Evolutionary conservation across 2,797 vertebrate species (phyloP).

Genomic region (Lophius americanus): DNA sequence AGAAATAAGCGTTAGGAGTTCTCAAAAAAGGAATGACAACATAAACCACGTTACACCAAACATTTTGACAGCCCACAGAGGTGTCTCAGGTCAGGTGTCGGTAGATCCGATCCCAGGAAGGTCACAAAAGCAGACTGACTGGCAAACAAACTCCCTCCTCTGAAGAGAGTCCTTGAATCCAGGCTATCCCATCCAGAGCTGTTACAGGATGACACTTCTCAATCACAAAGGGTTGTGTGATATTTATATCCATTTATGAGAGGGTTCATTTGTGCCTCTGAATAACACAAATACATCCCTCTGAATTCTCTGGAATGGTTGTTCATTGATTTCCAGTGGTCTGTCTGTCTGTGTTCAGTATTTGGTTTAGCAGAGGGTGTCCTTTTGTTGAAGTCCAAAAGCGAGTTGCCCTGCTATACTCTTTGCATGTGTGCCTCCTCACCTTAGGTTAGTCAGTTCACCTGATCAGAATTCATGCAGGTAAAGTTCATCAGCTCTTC

Average conservation of each 20-base stretch:
- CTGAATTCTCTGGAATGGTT: background rate
- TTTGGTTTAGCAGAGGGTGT: constrained; percentile 61
- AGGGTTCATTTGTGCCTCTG: constrained; percentile 22
- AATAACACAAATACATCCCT: constrained; percentile 27
- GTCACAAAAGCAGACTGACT: constrained; percentile 47
- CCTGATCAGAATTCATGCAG: constrained; percentile 65
- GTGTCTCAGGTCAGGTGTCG: constrained; percentile 37
- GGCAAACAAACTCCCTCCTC: constrained; percentile 41
- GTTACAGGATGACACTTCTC: constrained; percentile 42
- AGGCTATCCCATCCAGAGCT: constrained; percentile 18
- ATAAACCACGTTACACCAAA: constrained; percentile 64
- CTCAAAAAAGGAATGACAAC: constrained; percentile 59
- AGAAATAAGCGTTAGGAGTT: constrained; percentile 36
- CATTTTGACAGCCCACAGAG: constrained; percentile 49
- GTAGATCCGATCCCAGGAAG: constrained; percentile 37
- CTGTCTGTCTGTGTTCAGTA: constrained; percentile 35
- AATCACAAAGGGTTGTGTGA: constrained; percentile 28
- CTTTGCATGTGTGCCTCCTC: constrained; percentile 21
- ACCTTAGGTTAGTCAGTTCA: constrained; percentile 37
- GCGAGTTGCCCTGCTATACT: constrained; percentile 32
- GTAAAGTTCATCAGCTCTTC: constrained; percentile 49
- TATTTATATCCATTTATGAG: constrained; percentile 18
- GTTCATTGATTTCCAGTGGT: constrained; percentile 3
- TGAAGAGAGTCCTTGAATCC: constrained; percentile 30
- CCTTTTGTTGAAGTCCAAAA: constrained; percentile 56